phyloP scores from a whole-genome alignment of 2,113 vertebrate species.

The Willisornis vidua region DNA sequence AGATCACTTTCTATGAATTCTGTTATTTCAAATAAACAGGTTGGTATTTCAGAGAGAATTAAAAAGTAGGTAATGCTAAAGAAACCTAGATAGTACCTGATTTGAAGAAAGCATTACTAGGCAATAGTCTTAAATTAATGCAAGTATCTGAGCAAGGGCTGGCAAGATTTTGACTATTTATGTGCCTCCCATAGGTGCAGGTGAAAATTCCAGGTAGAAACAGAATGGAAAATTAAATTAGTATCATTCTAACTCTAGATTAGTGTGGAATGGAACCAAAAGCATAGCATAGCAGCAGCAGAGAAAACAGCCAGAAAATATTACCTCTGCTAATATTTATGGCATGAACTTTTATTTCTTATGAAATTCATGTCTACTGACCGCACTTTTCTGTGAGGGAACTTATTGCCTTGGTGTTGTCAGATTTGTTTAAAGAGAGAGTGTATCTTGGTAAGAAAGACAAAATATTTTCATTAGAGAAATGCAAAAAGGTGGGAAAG shows the following conservation, averaged over 20 bases:
- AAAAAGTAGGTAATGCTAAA: background rate
- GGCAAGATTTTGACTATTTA: background rate
- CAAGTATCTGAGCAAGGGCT: background rate
- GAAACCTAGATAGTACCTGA: background rate
- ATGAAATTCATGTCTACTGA: background rate
- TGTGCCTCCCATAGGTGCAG: background rate
- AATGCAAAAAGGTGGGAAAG: background rate
- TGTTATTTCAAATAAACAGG: background rate
- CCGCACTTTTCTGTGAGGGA: background rate
- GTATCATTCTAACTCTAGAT: background rate
- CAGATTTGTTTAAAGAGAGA: background rate
- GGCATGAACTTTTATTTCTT: background rate
- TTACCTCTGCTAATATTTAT: background rate
- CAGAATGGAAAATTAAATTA: background rate
- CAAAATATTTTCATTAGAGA: background rate
- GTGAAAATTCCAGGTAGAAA: background rate
- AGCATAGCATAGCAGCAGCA: background rate
- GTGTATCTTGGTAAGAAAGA: background rate
- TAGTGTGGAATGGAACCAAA: background rate
- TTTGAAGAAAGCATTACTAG: background rate
- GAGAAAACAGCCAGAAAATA: background rate
- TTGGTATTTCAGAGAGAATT: background rate
- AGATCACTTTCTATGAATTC: conserved; percentile 41
- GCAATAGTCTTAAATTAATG: background rate
- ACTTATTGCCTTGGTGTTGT: background rate